Conservation (phyloP, 2,797 vertebrate species). For the Dicrostonyx torquatus region DNA sequence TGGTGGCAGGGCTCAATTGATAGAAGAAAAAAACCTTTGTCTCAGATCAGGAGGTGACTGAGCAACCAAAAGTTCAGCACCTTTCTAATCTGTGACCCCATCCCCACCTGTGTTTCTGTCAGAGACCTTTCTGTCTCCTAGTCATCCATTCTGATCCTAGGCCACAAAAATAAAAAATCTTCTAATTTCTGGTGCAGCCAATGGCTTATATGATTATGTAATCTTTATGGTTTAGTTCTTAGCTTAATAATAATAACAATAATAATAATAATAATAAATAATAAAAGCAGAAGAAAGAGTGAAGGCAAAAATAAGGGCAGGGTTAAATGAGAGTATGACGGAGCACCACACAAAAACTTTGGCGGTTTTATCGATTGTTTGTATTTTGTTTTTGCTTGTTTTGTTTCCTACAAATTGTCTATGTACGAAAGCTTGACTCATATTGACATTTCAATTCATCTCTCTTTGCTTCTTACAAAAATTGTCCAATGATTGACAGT, state of each 20-base stretch:
- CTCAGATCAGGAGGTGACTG: no score
- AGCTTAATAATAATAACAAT: not conserved
- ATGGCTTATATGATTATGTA: not conserved
- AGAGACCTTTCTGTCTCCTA: not conserved
- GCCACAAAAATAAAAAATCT: slow-evolving; percentile 89
- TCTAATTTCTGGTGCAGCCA: not conserved
- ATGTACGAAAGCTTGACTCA: not conserved
- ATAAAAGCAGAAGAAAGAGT: not conserved
- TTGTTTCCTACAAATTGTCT: not conserved
- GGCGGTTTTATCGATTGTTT: not conserved
- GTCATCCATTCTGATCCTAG: slow-evolving; percentile 77
- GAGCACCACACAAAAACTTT: not conserved
- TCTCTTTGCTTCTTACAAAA: not conserved
- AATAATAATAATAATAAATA: not conserved
- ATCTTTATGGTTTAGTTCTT: slow-evolving; percentile 84
- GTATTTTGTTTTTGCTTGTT: not conserved
- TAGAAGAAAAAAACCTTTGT: no score
- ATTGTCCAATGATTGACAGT: not conserved
- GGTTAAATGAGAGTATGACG: not conserved
- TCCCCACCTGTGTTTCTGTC: not conserved
- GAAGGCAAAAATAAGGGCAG: not conserved
- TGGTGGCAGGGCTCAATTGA: no score
- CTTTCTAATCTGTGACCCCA: no score
- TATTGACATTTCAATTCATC: not conserved
- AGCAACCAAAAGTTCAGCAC: no score